Percentiles rank a stretch among this genome's conserved stretches.
Conservation (phyloP, 1,140 invertebrate genomes). For the Andricus grossulariae region DNA sequence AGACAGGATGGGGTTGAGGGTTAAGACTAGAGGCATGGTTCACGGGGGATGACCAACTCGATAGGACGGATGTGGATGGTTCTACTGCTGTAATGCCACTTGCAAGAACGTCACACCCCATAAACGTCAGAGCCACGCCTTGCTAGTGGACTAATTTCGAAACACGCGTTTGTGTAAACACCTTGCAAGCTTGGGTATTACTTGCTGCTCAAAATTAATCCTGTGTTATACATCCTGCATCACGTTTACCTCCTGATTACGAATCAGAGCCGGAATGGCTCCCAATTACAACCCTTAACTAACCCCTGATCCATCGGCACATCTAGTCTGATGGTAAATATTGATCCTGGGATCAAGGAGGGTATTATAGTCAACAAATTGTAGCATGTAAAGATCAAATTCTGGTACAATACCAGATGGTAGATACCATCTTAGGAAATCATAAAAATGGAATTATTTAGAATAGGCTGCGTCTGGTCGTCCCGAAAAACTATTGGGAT, state of each 20-base stretch:
- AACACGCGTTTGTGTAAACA: constrained; percentile 16
- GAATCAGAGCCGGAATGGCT: constrained; percentile 7
- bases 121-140: constrained; percentile 54
- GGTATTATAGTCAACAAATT: too few relatives aligned
- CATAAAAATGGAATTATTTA: too few relatives aligned
- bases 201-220: constrained; percentile 20
- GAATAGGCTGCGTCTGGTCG: too few relatives aligned
- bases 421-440: too few relatives aligned
- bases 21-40: constrained; percentile 49
- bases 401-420: too few relatives aligned
- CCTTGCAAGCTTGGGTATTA: constrained; percentile 3
- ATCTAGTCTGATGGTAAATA: too few relatives aligned
- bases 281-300: background rate
- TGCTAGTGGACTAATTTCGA: constrained; percentile 9
- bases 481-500: too few relatives aligned
- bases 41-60: constrained; percentile 32
- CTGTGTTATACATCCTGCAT: background rate
- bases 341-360: too few relatives aligned
- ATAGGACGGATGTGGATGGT: constrained; percentile 5
- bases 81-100: constrained; percentile 39
- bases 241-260: constrained; percentile 15
- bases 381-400: too few relatives aligned
- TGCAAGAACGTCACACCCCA: constrained; percentile 41
- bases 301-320: background rate
- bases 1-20: constrained; percentile 46